Evolutionary conservation across 2,797 vertebrate species (phyloP).

Genomic region (Carcharodon carcharias): DNA sequence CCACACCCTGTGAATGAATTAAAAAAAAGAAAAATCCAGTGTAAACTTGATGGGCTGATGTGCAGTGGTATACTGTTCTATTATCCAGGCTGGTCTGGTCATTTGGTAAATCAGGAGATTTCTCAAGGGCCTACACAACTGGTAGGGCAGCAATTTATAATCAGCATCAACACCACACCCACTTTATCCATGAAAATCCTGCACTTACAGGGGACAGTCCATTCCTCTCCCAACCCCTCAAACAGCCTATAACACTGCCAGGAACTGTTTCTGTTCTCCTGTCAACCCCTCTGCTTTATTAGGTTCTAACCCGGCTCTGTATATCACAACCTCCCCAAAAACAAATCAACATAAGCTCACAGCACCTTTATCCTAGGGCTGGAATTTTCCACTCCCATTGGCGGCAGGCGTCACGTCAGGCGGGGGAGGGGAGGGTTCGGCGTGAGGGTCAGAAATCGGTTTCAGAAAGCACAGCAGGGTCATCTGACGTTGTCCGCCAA

Average conservation of each 20-base stretch:
- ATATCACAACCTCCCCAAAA: not conserved
- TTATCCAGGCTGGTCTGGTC: not conserved
- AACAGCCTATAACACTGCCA: not conserved
- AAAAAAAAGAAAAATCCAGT: too few species aligned
- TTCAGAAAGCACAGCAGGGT: too few species aligned
- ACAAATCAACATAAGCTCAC: not conserved
- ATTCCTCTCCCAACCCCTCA: not conserved
- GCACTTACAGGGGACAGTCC: not conserved
- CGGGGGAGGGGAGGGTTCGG: too few species aligned
- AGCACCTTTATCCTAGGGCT: not conserved
- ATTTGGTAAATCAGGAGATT: not conserved
- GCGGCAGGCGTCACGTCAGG: too few species aligned
- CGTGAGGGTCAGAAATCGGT: too few species aligned
- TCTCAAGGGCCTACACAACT: not conserved
- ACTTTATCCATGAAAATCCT: not conserved
- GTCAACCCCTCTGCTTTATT: too few species aligned
- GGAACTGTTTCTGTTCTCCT: not conserved
- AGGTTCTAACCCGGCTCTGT: not conserved
- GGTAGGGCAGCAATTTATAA: too few species aligned
- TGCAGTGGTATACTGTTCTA: not conserved
- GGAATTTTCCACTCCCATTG: too few species aligned
- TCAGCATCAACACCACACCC: too few species aligned
- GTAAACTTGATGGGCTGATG: too few species aligned
- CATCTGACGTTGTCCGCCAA: too few species aligned
- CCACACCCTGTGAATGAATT: too few species aligned